These are phyloP conservation scores for Drosophila lutescens DNA, from an alignment of 2,888 invertebrate species.

Conservation along the genomic window DNA sequence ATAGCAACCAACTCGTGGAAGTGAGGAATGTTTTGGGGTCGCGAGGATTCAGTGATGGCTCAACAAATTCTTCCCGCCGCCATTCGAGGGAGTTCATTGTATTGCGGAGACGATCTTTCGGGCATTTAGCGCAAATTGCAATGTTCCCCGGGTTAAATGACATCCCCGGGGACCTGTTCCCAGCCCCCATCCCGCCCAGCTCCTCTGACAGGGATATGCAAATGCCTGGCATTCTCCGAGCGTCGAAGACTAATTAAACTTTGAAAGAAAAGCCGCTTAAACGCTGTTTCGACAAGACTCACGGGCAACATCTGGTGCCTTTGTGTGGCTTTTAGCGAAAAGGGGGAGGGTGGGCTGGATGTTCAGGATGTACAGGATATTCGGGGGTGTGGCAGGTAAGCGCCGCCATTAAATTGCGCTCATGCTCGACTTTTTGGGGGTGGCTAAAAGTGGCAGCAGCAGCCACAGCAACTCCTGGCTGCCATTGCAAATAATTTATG, in stretches of 20 bases:
- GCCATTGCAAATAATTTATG: slow-evolving; percentile 82
- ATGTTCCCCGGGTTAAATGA: slow-evolving; percentile 60
- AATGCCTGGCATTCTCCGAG: slow-evolving; percentile 55
- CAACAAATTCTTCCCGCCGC: slow-evolving; percentile 35
- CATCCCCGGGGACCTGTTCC: slow-evolving; percentile 53
- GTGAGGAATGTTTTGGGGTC: slow-evolving; percentile 16
- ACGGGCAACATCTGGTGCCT: slow-evolving; percentile 71
- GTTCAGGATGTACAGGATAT: not conserved
- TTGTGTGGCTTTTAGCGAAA: slow-evolving; percentile 72
- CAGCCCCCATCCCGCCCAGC: not conserved
- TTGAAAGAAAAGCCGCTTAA: slow-evolving; percentile 70
- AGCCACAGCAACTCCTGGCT: slow-evolving; percentile 23
- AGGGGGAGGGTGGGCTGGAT: slow-evolving; percentile 15
- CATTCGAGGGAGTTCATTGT: slow-evolving; percentile 27
- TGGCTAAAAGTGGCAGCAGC: slow-evolving; percentile 31
- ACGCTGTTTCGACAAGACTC: slow-evolving; percentile 48
- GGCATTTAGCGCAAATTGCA: slow-evolving; percentile 72
- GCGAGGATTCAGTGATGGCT: slow-evolving; percentile 41
- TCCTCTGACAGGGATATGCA: slow-evolving; percentile 59
- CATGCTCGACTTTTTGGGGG: slow-evolving; percentile 43
- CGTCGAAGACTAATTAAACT: slow-evolving; percentile 74
- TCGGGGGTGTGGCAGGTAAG: slow-evolving; percentile 61
- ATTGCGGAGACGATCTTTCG: slow-evolving; percentile 54
- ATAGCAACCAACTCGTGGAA: slow-evolving; percentile 20
- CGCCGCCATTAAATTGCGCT: slow-evolving; percentile 61